Evolutionary conservation across 2,113 vertebrate species (phyloP).

Genomic region (Malurus alboscapulatus): DNA sequence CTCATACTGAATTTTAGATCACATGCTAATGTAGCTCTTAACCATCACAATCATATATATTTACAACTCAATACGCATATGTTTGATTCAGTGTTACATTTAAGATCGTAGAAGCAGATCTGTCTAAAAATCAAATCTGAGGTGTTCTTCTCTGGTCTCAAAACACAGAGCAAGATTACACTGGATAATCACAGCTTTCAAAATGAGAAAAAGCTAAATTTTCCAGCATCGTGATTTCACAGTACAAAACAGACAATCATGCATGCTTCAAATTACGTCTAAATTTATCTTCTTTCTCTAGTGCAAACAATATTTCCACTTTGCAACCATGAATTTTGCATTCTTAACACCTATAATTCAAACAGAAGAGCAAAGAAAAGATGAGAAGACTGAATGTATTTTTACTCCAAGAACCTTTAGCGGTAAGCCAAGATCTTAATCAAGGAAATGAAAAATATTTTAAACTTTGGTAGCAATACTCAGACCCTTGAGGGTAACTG

Average conservation of each 20-base stretch:
- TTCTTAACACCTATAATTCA: conserved; percentile 63
- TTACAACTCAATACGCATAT: conserved; percentile 39
- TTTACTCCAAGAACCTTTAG: conserved; percentile 24
- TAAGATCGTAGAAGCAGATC: conserved; percentile 32
- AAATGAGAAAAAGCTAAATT: conserved; percentile 59
- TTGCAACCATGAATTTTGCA: conserved; percentile 51
- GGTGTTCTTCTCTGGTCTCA: conserved; percentile 30
- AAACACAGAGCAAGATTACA: conserved; percentile 46
- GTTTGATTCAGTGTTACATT: conserved; percentile 50
- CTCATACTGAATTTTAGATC: conserved; percentile 24
- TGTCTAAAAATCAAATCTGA: conserved; percentile 43
- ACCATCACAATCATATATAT: conserved; percentile 32
- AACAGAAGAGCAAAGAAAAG: conserved; percentile 41
- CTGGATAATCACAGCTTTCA: conserved; percentile 57
- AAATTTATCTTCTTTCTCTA: conserved; percentile 57
- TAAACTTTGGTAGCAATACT: conserved; percentile 9
- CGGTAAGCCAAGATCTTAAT: conserved; percentile 39
- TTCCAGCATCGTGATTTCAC: conserved; percentile 55
- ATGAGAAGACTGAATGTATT: conserved; percentile 48
- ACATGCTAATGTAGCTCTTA: conserved; percentile 16
- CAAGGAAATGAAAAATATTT: conserved; percentile 43
- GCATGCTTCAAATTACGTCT: conserved; percentile 52
- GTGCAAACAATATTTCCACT: conserved; percentile 58
- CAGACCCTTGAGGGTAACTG: not conserved
- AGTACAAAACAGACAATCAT: conserved; percentile 57